Evolutionary conservation across 2,888 invertebrate genomes (phyloP).

Genomic region (Clepsis dumicolana): DNA sequence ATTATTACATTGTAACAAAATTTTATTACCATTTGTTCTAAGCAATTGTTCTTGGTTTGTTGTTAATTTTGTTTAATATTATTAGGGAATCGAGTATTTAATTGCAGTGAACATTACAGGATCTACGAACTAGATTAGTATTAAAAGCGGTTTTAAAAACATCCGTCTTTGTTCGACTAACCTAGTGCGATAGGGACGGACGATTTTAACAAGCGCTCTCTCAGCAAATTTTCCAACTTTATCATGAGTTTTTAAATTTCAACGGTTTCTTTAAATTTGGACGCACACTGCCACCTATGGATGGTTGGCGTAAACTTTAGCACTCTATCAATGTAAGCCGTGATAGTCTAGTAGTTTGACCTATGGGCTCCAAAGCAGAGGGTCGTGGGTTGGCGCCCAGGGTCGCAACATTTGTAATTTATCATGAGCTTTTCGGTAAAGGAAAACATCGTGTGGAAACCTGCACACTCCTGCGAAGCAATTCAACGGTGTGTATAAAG

Average conservation of each 20-base stretch:
- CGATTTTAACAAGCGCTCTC: neutral
- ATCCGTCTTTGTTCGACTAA: neutral
- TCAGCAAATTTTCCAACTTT: neutral
- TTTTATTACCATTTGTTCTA: slow-evolving; percentile 85
- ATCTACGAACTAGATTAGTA: slow-evolving; percentile 9
- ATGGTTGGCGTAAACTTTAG: neutral
- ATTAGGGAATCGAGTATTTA: slow-evolving; percentile 48
- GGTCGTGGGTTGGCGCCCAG: too few relatives aligned
- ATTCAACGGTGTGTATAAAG: too few relatives aligned
- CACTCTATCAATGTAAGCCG: neutral
- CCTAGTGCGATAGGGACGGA: neutral
- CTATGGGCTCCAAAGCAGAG: too few relatives aligned
- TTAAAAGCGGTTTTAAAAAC: neutral
- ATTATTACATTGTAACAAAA: slow-evolving; percentile 82
- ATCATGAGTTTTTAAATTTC: slow-evolving; percentile 11
- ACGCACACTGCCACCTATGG: slow-evolving; percentile 16
- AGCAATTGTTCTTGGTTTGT: slow-evolving; percentile 84
- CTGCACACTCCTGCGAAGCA: too few relatives aligned
- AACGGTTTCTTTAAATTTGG: neutral
- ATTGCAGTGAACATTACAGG: slow-evolving; percentile 35
- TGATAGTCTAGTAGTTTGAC: too few relatives aligned
- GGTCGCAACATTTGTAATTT: too few relatives aligned
- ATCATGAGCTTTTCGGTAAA: too few relatives aligned
- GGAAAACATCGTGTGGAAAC: too few relatives aligned
- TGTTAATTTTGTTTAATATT: slow-evolving; percentile 81